Conservation (phyloP, 2,113 vertebrate genomes). For the Ameiurus melas region DNA sequence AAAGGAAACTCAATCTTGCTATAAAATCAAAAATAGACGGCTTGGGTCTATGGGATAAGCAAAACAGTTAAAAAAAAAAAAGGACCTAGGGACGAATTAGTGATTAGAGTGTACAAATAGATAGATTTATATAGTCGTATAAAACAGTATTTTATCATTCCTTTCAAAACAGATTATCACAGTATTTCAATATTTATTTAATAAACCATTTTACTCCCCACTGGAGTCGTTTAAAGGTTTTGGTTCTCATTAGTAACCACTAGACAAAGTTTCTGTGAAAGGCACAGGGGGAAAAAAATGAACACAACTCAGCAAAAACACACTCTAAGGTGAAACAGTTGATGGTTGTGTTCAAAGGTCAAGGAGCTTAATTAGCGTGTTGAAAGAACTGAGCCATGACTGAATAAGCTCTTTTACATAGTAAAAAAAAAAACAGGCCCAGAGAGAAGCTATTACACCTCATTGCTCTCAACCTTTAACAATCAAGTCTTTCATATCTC, state of each 20-base stretch:
- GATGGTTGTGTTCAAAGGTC: conserved; percentile 32
- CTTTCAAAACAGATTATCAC: neutral
- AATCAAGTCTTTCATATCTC: conserved; percentile 29
- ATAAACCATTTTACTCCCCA: neutral
- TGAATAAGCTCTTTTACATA: conserved; percentile 55
- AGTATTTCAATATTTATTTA: neutral
- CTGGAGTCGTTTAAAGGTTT: neutral
- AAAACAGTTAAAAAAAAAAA: neutral
- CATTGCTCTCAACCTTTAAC: conserved; percentile 33
- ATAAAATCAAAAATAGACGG: neutral
- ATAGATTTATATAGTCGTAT: neutral
- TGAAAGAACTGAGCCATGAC: conserved; percentile 42
- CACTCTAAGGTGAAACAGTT: neutral
- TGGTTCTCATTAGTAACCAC: neutral
- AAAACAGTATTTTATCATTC: neutral
- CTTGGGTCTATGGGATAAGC: neutral
- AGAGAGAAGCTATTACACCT: conserved; percentile 19
- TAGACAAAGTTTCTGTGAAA: neutral
- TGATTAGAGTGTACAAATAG: neutral
- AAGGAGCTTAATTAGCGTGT: conserved; percentile 55
- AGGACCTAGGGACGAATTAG: neutral
- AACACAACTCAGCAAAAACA: neutral
- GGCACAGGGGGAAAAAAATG: neutral
- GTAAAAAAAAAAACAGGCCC: conserved; percentile 33
- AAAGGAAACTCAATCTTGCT: neutral